Evolutionary conservation across 2,797 vertebrate species (phyloP), one percentile per base, ranked within the genome.

Genomic region (Chelmon rostratus): DNA sequence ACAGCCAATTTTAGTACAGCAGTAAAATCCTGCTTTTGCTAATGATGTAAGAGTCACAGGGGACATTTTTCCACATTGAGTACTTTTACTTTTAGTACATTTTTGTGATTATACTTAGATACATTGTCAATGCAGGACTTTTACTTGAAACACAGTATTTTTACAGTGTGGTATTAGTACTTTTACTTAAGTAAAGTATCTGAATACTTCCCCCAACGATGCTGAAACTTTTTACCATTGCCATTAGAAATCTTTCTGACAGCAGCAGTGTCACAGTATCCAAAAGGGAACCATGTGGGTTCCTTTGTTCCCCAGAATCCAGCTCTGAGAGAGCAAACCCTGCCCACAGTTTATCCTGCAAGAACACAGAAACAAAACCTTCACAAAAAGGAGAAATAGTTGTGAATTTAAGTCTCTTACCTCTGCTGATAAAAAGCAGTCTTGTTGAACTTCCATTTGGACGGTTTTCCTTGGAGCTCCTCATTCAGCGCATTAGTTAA

Each of bases 361-460:
- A 15, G 44, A 37, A 4, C 13, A 13, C 11, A n/a, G 21, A 44
- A 46, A 12, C 3, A 53, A 62, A 21, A 42, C 38, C 21, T 59
- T 44, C 2, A 35, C 1, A 11, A 70, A 18, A 5, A 6, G 16
- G 2, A 52, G 2, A 65, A 71, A 62, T 18, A 47, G 35, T 18
- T 50, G 8, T 66, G 21, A 15, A n/a, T 25, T 40, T 37, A 53
- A 49, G 18, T 37, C 23, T 68, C 83, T 70, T 75, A 98, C 98
- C 96, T 97, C 94, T 98, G 97, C 42, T 94, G 95, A 71, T 96
- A 93, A 71, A 97, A 99, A 1, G 97, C 98, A 0, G 96, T 99
- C 78, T 95, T 95, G 94, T 99, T 99, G 92, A 99, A 99, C 79
- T 92, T 96, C 98, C 98, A 99, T 88, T 96, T 97, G 84, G 94